A percentile compares a stretch with the other conserved stretches of the same genome.
These are phyloP conservation scores for Pseudeuparius sepicola DNA, from an alignment of 2,888 invertebrate species.

Conservation along the genomic window DNA sequence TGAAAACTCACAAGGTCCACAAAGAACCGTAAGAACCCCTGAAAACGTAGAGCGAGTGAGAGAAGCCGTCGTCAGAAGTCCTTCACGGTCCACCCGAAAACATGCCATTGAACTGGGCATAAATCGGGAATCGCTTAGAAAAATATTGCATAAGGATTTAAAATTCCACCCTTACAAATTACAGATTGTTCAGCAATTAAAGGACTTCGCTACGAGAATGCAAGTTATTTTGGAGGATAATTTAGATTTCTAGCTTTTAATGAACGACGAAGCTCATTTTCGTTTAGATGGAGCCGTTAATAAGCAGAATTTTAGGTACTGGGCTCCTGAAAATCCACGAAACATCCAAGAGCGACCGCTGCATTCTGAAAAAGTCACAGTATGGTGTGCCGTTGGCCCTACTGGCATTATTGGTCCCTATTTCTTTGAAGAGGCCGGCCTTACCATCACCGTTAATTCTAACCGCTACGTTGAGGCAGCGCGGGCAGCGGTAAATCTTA, in stretches of 20 bases:
- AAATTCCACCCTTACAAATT: constrained; percentile 5
- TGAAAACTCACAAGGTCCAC: no score
- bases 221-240: constrained; percentile 15
- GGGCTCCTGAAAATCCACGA: constrained; percentile 16
- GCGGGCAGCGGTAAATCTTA: no score
- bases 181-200: constrained; percentile 8
- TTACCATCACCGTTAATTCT: no score
- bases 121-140: constrained; percentile 6
- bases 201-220: constrained; percentile 15
- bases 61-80: no score
- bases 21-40: no score
- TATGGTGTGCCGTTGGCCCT: constrained; percentile 12
- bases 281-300: constrained; percentile 23
- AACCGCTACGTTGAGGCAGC: no score
- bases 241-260: no score
- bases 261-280: constrained; percentile 24
- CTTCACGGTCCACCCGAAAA: no score
- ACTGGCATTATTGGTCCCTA: constrained; percentile 12
- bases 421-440: constrained; percentile 12
- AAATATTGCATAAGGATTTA: no score
- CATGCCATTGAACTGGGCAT: no score
- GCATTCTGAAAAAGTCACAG: constrained; percentile 9
- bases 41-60: no score
- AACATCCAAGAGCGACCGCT: constrained; percentile 18
- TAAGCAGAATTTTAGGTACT: constrained; percentile 23